Evolutionary conservation across 2,113 vertebrate species (phyloP), one percentile per base, ranked within the genome.

Genomic region (Pelecanus crispus): DNA sequence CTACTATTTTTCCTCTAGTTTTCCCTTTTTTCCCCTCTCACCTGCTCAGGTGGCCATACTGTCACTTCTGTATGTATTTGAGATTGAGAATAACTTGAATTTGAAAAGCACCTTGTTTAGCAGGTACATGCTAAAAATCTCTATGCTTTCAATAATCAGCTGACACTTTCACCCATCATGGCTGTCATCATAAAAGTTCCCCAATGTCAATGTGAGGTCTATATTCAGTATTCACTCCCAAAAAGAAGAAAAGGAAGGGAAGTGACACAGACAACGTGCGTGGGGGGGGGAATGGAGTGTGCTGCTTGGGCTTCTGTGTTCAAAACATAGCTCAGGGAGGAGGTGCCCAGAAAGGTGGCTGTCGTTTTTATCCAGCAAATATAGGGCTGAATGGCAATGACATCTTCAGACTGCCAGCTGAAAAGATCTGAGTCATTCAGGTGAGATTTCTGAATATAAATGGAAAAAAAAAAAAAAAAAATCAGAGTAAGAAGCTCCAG

Each of bases 381-480:
- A 21, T 77, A 70, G 40, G 40, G 66, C 71, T 92, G 81, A 66
- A 59, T 50, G 74, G 62, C 81, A 94, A 19, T 80, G 81, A 73
- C 42, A 52, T 36, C 66, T 83, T 87, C 58, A 71, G 50, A 88
- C 31, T 73, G 74, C 53, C 62, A 91, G 42, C 44, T 82, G 84
- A 67, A 91, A 94, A 92, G 50, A 84, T 47, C 32, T 62, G 67
- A 96, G 73, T 91, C 58, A 86, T 44, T 74, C 63, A 63, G 67
- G 47, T 91, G 91, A 95, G 87, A 88, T 91, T 91, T 66, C 31
- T 42, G 85, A 85, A 70, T 62, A 85, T 28, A 96, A 87, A 87
- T 49, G 71, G 22, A 62, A 72, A 67, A 66, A 49, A 49, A 25
- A 24, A 50, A 50, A 17, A 40, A 19, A 38, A 40, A 58, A 36